These are phyloP conservation scores for Lepidochrysops patricia DNA, from an alignment of 2,888 invertebrate genomes.

Conservation along the genomic window DNA sequence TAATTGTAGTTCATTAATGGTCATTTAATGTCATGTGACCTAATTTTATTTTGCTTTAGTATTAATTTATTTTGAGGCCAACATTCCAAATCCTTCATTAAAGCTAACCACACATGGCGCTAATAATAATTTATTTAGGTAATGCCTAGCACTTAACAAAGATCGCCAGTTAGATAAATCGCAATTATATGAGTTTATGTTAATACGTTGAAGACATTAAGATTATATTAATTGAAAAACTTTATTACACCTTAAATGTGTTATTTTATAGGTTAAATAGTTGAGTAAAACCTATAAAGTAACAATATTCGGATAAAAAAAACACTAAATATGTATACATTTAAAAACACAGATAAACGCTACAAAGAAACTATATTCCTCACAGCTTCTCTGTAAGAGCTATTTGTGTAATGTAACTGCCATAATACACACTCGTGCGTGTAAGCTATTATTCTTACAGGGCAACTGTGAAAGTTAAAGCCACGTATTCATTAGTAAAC, in stretches of 20 bases:
- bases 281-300: neutral
- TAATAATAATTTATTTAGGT: neutral
- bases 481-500: too few relatives aligned
- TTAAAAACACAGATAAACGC: neutral
- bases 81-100: neutral
- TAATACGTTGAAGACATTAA: neutral
- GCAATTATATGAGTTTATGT: slow-evolving; percentile 1
- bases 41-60: neutral
- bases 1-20: neutral
- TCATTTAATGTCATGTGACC: neutral
- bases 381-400: slow-evolving; percentile 71
- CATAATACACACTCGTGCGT: slow-evolving; percentile 41
- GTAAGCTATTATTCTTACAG: slow-evolving; percentile 50
- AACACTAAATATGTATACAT: neutral
- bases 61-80: neutral
- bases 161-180: neutral
- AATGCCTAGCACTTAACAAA: neutral
- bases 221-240: neutral
- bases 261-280: neutral
- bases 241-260: slow-evolving; percentile 7
- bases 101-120: neutral
- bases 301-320: neutral
- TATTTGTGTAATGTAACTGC: slow-evolving; percentile 63
- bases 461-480: slow-evolving; percentile 52
- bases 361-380: slow-evolving; percentile 22